Evolutionary conservation across 2,888 invertebrate genomes (phyloP).

Genomic region (Epistrophella euchroma): DNA sequence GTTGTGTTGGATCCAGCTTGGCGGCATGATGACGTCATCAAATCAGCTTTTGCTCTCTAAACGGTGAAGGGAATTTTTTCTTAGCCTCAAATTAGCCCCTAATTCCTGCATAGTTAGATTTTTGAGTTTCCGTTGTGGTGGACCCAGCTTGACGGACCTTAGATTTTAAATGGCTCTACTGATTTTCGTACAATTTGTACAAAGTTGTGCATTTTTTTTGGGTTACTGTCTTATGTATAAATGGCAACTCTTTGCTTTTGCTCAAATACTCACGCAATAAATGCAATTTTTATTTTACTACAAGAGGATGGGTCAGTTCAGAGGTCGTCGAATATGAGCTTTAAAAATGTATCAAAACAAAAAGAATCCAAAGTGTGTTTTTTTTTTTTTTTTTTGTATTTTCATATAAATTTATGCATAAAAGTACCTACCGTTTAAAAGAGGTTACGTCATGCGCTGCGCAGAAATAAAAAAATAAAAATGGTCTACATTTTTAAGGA

Average conservation of each 20-base stretch:
- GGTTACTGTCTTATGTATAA: background rate
- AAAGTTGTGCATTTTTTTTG: no score
- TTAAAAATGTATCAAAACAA: constrained; percentile 52
- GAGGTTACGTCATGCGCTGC: background rate
- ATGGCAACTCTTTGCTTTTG: background rate
- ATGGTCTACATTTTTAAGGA: constrained; percentile 29
- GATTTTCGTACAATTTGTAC: no score
- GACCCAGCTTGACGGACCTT: no score
- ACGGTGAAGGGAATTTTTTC: no score
- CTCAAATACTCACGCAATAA: background rate
- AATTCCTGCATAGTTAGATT: no score
- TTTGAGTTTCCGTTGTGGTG: no score
- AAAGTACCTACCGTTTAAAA: constrained; percentile 40
- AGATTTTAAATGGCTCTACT: no score
- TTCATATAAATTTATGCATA: constrained; percentile 56
- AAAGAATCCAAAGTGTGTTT: constrained; percentile 9
- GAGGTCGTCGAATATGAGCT: constrained; percentile 28
- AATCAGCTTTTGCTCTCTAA: no score
- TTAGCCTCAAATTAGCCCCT: no score
- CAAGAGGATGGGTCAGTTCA: background rate
- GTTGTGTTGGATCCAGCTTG: no score
- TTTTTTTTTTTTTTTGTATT: constrained; percentile 2
- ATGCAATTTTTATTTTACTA: background rate
- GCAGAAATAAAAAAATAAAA: background rate
- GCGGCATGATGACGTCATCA: no score